Evolutionary conservation across 1,140 invertebrate genomes (phyloP).

Genomic region (Dryas iulia): DNA sequence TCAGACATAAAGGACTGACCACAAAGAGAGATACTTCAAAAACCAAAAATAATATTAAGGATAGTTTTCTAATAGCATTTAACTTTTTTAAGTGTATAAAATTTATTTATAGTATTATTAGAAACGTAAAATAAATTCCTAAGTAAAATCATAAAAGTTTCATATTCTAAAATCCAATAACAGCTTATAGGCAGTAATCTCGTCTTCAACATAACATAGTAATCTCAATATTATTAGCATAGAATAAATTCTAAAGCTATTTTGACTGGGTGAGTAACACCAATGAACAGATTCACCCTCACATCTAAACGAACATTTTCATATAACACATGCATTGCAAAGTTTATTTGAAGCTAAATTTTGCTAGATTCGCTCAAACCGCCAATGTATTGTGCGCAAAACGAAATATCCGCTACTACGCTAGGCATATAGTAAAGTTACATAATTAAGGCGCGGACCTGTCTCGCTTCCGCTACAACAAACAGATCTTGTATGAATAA

Average conservation of each 20-base stretch:
- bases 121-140: too few species aligned
- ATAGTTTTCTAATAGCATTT: too few species aligned
- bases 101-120: too few species aligned
- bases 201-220: neutral
- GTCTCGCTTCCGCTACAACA: conserved; percentile 27
- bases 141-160: too few species aligned
- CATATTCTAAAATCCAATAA: too few species aligned
- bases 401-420: neutral
- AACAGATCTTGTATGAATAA: conserved; percentile 34
- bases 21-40: too few species aligned
- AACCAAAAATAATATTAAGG: too few species aligned
- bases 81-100: too few species aligned
- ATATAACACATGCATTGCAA: neutral
- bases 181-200: too few species aligned
- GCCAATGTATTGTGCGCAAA: conserved; percentile 1
- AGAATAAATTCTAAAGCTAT: neutral
- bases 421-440: conserved; percentile 8
- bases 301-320: neutral
- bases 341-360: neutral
- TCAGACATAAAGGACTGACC: too few species aligned
- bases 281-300: neutral
- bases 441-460: conserved; percentile 28
- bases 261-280: neutral
- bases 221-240: neutral
- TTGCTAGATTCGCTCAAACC: neutral